Evolutionary conservation across 2,797 vertebrate genomes (phyloP), one percentile per base, ranked within the genome.

Genomic region (Erethizon dorsatum): DNA sequence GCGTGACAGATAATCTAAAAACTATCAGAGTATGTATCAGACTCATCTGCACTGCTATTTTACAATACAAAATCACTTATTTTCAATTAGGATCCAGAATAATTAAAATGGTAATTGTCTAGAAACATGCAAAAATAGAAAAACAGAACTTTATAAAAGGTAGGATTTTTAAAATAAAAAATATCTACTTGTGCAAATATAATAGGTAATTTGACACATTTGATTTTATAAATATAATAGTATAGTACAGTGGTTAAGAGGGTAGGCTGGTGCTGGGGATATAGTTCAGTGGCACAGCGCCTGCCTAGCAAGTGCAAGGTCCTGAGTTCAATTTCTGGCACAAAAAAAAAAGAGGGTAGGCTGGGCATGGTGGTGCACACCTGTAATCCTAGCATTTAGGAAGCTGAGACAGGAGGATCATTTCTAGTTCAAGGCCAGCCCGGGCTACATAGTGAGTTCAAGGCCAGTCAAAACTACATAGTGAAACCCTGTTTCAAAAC

Each of bases 81-180:
- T 80, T 67, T 93, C 15, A 47, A 65, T 65, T 52, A 87, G 14
- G 86, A 57, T 80, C 37, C 57, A 57, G 14, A 71, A 85, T 75
- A 91, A 50, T 75, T 86, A 73, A 90, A 90, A 87, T 54, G 26
- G 5, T 37, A 93, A 89, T 56, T 85, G 50, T 56, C 8, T 79
- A 37, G 50, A 57, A 75, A 47, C 31, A 85, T 52, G 22, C 11
- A 87, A 88, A 69, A 88, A 59, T n/a, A 50, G 9, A 82, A 37
- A 56, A 67, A n/a, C 69, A 54, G 57, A 69, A 84, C 33, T 88
- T 77, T 15, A 52, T 41, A 50, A 71, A 88, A 84, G 47, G 52
- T 52, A 52, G 52, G 52, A 52, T 52, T 57, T 57, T 57, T 57
- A 71, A 78, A 57, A 41, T 73, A 63, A 86, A 75, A 87, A 56